Conservation (phyloP, 2,888 invertebrate genomes). For the Teleiodes luculella region DNA sequence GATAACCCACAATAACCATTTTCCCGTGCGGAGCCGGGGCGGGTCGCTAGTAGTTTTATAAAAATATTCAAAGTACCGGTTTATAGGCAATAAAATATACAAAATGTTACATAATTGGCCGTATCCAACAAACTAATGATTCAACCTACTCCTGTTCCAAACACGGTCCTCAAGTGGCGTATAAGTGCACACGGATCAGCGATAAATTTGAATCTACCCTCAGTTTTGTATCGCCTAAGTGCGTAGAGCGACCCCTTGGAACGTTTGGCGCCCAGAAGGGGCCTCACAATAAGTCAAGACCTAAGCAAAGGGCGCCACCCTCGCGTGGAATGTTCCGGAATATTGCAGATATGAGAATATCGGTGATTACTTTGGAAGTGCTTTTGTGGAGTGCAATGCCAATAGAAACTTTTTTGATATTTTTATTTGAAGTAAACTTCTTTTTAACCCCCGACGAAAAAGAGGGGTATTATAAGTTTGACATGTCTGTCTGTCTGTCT, state of each 20-base stretch:
- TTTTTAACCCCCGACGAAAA: too few relatives aligned
- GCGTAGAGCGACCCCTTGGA: slow-evolving; percentile 17
- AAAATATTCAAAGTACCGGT: too few relatives aligned
- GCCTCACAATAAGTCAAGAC: slow-evolving; percentile 58
- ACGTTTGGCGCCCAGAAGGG: slow-evolving; percentile 15
- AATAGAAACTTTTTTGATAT: too few relatives aligned
- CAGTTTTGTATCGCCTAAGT: slow-evolving; percentile 37
- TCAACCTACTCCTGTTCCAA: background rate
- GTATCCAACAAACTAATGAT: too few relatives aligned
- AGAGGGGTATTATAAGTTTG: too few relatives aligned
- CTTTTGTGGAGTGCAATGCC: background rate
- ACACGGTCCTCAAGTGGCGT: slow-evolving; percentile 35
- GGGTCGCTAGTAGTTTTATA: too few relatives aligned
- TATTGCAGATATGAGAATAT: slow-evolving; percentile 8
- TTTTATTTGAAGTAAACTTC: too few relatives aligned
- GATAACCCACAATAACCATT: too few relatives aligned
- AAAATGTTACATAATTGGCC: too few relatives aligned
- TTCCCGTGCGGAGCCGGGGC: too few relatives aligned
- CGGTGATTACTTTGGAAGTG: background rate
- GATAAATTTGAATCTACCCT: slow-evolving; percentile 61
- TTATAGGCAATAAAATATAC: too few relatives aligned
- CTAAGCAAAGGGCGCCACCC: slow-evolving; percentile 40
- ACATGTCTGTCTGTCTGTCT: too few relatives aligned
- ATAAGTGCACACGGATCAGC: slow-evolving; percentile 53
- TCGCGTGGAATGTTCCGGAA: background rate